Evolutionary conservation across 2,113 vertebrate species (phyloP), one percentile per base, ranked within the genome.

Genomic region (Daboia siamensis): DNA sequence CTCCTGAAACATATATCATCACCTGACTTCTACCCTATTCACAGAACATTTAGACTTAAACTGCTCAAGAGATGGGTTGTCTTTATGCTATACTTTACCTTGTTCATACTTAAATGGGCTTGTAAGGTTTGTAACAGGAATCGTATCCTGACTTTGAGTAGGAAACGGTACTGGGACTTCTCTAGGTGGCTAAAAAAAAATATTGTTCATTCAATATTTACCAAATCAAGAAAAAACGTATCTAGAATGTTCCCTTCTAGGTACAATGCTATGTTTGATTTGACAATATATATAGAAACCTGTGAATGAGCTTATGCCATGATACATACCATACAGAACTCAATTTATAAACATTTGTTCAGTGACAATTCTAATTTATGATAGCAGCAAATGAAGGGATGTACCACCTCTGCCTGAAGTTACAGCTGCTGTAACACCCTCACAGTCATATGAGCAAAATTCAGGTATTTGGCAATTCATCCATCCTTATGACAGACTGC

Each of bases 61-160:
- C 26, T 46, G 24, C 6, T 54, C 29, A 54, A 64, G 85, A 91
- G 1, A 55, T 26, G 1, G 21, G 69, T 6, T 15, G 10, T 80
- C 2, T 24, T 95, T 92, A 48, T 52, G 59, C 23, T 89, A 88
- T 90, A 94, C 91, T 93, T 59, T 97, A 98, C 97, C 97, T 93
- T 97, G 93, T 64, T 98, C 96, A 84, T 56, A 94, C 89, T 95
- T 94, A 86, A 94, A 96, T 21, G 93, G 23, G 87, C 86, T 91
- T 93, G 90, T 92, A 48, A 95, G 93, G 94, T 96, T 95, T 84
- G 91, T 92, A 90, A 95, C 85, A 94, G 93, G 94, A 94, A 93
- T 3, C 92, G 84, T 64, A 61, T 20, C 86, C 86, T 91, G 84
- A 85, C 92, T 87, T 90, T 94, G 51, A 29, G 54, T 59, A 20